Conservation (phyloP, 2,113 vertebrate genomes). For the Strix uralensis region DNA sequence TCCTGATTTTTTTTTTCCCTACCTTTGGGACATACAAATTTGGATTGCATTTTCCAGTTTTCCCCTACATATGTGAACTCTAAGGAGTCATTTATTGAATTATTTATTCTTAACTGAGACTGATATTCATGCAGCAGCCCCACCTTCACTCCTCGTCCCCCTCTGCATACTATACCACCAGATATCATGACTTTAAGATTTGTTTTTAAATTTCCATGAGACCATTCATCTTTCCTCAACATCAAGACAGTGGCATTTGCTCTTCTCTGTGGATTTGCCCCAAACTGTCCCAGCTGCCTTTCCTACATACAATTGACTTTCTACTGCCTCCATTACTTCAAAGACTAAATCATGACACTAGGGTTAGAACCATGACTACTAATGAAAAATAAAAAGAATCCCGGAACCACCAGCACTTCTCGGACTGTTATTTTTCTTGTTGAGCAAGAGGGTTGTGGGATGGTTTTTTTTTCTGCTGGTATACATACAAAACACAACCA, state of each 20-base stretch:
- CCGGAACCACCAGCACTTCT: background rate
- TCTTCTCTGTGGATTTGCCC: background rate
- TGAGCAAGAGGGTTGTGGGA: background rate
- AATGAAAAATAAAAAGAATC: conserved; percentile 2
- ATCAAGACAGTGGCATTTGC: background rate
- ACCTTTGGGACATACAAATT: background rate
- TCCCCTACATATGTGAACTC: background rate
- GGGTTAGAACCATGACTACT: background rate
- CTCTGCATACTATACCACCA: background rate
- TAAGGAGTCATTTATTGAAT: background rate
- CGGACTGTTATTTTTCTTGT: background rate
- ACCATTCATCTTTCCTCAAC: background rate
- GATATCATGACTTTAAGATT: background rate
- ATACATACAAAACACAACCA: background rate
- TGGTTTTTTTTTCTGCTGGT: background rate
- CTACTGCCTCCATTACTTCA: background rate
- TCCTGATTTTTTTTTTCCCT: background rate
- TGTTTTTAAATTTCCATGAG: background rate
- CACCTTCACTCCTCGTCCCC: background rate
- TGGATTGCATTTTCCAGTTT: background rate
- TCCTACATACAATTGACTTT: background rate
- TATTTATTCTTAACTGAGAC: background rate
- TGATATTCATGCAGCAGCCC: background rate
- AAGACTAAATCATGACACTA: background rate
- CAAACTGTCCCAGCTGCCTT: background rate